Evolutionary conservation across 2,113 vertebrate species (phyloP), one percentile per base, ranked within the genome.

Genomic region (Brachyhypopomus gauderio): DNA sequence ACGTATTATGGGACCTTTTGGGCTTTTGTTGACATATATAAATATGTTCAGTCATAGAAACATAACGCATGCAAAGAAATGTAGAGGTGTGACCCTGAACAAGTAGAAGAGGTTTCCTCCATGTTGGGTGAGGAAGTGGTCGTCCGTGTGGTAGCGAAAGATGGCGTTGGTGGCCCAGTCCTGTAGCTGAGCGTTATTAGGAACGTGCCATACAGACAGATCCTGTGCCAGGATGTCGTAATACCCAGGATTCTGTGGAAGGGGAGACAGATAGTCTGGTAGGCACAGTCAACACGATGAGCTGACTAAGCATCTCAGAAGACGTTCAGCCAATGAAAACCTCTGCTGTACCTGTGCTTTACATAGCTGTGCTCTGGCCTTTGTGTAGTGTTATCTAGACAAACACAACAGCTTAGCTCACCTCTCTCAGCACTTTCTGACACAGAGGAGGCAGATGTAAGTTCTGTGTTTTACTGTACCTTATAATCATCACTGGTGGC

Each of bases 401-500:
- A 6, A 41, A 41, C 41, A 5, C 41, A 41, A 41, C 41, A 41
- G 41, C 41, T 41, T 30, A 9, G 41, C 9, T 41, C 7, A 41
- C 41, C 41, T 41, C 41, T 41, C 41, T 41, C 5, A 41, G 41
- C 41, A 41, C 41, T 52, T 12, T 11, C 45, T 52, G 45, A 14
- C 45, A 52, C 45, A 52, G n/a, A n/a, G n/a, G n/a, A n/a, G n/a
- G n/a, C 45, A 23, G 19, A 45, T 55, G 3, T 7, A 41, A 1
- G 16, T 27, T 34, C 16, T 16, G 41, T 6, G 8, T 36, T 73
- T 60, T n/a, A 92, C 90, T 71, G 56, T n/a, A 93, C 90, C 89
- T 92, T 93, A 67, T 88, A 91, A 83, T 93, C 91, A 12, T 93
- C 87, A 0, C 88, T 87, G 0, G 89, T 91, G 16, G 91, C 88